These are phyloP conservation scores for Syngnathus acus DNA, from an alignment of 2,797 vertebrate genomes.

Conservation along the genomic window DNA sequence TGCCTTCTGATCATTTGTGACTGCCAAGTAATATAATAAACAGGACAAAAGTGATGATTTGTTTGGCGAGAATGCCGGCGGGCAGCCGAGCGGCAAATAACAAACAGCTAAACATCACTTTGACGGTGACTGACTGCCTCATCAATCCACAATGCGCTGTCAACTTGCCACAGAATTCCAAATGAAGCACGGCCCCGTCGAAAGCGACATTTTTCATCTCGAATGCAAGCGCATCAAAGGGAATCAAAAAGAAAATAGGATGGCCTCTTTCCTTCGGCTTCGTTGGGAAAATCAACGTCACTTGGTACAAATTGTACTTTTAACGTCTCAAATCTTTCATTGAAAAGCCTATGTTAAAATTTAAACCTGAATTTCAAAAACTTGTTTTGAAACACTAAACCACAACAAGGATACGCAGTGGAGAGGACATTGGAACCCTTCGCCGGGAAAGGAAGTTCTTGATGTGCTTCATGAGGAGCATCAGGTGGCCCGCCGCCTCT, in stretches of 20 bases:
- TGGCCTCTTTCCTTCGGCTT: not conserved
- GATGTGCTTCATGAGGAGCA: conserved; percentile 73
- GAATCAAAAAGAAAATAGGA: not conserved
- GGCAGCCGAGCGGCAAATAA: not conserved
- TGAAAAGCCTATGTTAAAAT: not conserved
- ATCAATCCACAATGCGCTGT: conserved; percentile 17
- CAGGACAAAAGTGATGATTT: not conserved
- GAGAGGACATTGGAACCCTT: conserved; percentile 59
- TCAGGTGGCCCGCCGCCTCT: conserved; percentile 63
- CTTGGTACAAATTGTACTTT: not conserved
- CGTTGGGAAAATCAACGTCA: not conserved
- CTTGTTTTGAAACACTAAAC: too few relatives aligned
- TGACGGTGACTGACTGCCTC: conserved; percentile 24
- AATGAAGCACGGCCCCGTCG: conserved; percentile 17
- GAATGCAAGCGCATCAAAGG: not conserved
- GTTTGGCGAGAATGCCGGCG: not conserved
- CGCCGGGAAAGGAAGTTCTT: conserved; percentile 78
- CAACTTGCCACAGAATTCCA: conserved; percentile 21
- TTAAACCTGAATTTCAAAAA: not conserved
- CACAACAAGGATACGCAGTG: conserved; percentile 81
- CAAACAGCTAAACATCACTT: conserved; percentile 15
- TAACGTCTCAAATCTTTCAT: not conserved
- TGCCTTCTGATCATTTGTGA: not conserved
- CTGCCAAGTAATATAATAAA: not conserved
- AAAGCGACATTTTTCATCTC: conserved; percentile 17